A percentile compares a stretch with the other conserved stretches of the same genome.
phyloP scores from a whole-genome alignment of 2,113 vertebrate genomes.

The Proterorhinus semilunaris region DNA sequence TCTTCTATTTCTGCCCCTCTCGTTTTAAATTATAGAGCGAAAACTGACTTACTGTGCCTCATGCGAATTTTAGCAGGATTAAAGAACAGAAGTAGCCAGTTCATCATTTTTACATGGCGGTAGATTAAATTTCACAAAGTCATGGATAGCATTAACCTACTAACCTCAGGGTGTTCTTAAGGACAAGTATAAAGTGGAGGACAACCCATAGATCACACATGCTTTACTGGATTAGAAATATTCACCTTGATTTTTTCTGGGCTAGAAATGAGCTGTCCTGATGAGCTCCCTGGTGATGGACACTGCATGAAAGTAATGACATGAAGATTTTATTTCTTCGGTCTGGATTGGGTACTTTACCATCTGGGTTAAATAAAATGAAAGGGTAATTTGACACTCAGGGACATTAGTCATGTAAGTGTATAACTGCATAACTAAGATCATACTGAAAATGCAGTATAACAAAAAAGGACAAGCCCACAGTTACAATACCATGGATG shows the following conservation, averaged over 20 bases:
- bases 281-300: conserved; percentile 50
- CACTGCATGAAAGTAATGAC: conserved; percentile 52
- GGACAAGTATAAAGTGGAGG: not conserved
- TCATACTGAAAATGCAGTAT: not conserved
- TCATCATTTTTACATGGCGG: conserved; percentile 11
- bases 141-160: conserved; percentile 18
- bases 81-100: conserved; percentile 10
- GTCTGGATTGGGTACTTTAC: not conserved
- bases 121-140: conserved; percentile 10
- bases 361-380: not conserved
- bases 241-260: conserved; percentile 25
- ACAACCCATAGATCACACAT: conserved; percentile 22
- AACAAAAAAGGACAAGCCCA: no score
- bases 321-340: conserved; percentile 10
- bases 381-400: not conserved
- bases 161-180: conserved; percentile 5
- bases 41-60: conserved; percentile 1
- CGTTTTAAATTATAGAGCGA: conserved; percentile 6
- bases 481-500: no score
- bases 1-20: conserved; percentile 10
- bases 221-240: conserved; percentile 31
- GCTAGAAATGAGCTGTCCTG: conserved; percentile 43
- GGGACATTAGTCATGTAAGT: conserved; percentile 1
- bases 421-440: not conserved
- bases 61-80: conserved; percentile 13